phyloP scores from a whole-genome alignment of 2,797 vertebrate genomes.

The Chloroceryle inda region DNA sequence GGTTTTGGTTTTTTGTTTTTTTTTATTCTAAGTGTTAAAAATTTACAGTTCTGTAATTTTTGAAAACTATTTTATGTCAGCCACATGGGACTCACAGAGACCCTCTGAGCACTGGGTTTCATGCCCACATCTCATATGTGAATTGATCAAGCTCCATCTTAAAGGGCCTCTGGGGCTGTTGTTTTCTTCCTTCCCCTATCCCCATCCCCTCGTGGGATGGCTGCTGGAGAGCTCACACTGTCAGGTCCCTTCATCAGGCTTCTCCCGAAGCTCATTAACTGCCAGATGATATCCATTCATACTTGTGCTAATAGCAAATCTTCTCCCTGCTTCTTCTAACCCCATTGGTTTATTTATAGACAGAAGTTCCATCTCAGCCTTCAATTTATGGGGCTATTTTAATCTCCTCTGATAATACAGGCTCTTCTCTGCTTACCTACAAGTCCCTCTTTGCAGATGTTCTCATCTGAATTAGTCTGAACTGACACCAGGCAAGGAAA shows the following conservation, averaged over 20 bases:
- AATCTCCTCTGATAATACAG: neutral
- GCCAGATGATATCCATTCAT: neutral
- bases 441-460: neutral
- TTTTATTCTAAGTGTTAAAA: neutral
- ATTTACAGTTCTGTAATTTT: neutral
- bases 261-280: neutral
- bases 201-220: accelerated
- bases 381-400: neutral
- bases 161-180: neutral
- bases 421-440: neutral
- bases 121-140: neutral
- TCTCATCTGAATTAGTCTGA: constrained; percentile 5
- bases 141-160: neutral
- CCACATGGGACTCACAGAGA: neutral
- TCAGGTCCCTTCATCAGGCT: neutral
- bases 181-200: neutral
- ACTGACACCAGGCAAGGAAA: neutral
- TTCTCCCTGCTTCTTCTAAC: neutral
- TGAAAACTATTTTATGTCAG: neutral
- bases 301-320: neutral
- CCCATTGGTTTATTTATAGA: neutral
- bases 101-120: neutral
- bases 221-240: neutral
- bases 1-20: no score
- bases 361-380: neutral